These are phyloP conservation scores for Scotopteryx bipunctaria DNA, from an alignment of 2,888 invertebrate genomes.

Conservation along the genomic window DNA sequence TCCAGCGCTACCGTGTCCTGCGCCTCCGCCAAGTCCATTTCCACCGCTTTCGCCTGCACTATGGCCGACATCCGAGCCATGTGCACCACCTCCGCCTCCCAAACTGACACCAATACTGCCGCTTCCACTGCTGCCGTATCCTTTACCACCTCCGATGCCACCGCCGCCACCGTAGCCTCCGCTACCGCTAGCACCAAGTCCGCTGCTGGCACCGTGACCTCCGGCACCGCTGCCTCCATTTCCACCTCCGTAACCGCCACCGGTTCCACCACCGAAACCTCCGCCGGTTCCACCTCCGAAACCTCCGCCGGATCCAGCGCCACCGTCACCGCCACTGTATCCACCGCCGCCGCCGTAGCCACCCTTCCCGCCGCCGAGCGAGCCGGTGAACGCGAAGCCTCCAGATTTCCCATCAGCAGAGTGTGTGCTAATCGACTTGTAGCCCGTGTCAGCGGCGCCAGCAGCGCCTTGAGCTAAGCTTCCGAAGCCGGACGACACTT, in stretches of 20 bases:
- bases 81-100: slow-evolving; percentile 50
- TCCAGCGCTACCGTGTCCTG: slow-evolving; percentile 7
- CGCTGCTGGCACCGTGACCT: not conserved
- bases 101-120: slow-evolving; percentile 17
- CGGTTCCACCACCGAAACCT: slow-evolving; percentile 10
- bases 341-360: slow-evolving; percentile 73
- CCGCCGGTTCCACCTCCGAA: slow-evolving; percentile 11
- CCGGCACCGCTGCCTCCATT: slow-evolving; percentile 53
- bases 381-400: slow-evolving; percentile 72
- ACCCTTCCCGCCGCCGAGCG: slow-evolving; percentile 60
- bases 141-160: slow-evolving; percentile 6
- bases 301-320: slow-evolving; percentile 9
- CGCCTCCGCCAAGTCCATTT: not conserved
- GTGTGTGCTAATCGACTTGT: slow-evolving; percentile 64
- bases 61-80: not conserved
- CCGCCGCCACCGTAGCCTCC: slow-evolving; percentile 6
- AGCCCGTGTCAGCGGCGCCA: slow-evolving; percentile 44
- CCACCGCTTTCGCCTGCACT: slow-evolving; percentile 12
- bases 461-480: slow-evolving; percentile 39
- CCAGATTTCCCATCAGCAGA: slow-evolving; percentile 74
- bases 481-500: slow-evolving; percentile 53
- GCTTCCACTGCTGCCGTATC: slow-evolving; percentile 26
- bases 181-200: slow-evolving; percentile 6
- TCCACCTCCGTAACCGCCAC: slow-evolving; percentile 51
- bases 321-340: slow-evolving; percentile 55